Conservation (phyloP, 2,888 invertebrate species). For the Hoplodrina blanda region DNA sequence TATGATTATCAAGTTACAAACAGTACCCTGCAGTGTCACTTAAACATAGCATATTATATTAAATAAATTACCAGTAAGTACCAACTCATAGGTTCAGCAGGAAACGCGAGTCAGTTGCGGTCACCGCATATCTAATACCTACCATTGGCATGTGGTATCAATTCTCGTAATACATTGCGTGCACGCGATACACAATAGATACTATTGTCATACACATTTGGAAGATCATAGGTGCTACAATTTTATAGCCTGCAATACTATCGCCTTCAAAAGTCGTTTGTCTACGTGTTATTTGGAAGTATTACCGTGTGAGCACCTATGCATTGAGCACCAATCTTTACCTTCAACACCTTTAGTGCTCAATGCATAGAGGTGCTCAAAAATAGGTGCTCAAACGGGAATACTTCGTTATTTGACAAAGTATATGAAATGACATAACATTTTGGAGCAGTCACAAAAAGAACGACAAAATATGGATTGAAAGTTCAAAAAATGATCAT, state of each 20-base stretch:
- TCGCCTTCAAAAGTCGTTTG: too few species aligned
- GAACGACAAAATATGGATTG: too few species aligned
- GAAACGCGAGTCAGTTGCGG: slow-evolving; percentile 46
- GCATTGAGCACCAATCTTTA: too few species aligned
- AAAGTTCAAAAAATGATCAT: too few species aligned
- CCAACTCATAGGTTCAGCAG: slow-evolving; percentile 24
- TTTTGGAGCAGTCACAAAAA: too few species aligned
- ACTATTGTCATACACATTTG: slow-evolving; percentile 30
- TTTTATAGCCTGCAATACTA: neutral
- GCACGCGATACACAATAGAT: slow-evolving; percentile 35
- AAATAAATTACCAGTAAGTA: slow-evolving; percentile 5
- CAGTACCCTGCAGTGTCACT: slow-evolving; percentile 14
- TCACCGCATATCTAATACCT: slow-evolving; percentile 48
- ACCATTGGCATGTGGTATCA: slow-evolving; percentile 45
- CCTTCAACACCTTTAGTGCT: too few species aligned
- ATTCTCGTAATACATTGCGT: slow-evolving; percentile 36
- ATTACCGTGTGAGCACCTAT: too few species aligned
- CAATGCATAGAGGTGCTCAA: too few species aligned
- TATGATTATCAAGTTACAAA: neutral
- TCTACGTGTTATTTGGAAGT: too few species aligned
- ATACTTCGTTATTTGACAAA: too few species aligned
- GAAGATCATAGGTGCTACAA: neutral
- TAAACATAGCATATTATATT: neutral
- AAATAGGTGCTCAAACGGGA: too few species aligned
- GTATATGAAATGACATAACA: too few species aligned